Conservation (phyloP, 2,888 invertebrate genomes). For the Trachelus iudaicus region DNA sequence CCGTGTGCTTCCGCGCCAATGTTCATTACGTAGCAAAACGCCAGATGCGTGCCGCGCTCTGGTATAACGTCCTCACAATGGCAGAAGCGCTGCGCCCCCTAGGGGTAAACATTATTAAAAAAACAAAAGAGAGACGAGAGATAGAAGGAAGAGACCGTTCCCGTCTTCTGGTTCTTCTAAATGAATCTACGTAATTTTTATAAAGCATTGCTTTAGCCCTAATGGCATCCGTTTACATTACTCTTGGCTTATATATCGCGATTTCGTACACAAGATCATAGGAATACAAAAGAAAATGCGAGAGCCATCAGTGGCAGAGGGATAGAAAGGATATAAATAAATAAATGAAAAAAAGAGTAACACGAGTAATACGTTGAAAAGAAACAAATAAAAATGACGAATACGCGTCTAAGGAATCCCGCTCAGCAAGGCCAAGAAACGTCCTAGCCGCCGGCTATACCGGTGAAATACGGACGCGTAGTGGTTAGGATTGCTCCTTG, state of each 20-base stretch:
- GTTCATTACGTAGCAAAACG: constrained; percentile 15
- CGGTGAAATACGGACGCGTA: constrained; percentile 13
- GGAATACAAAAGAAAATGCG: constrained; percentile 5
- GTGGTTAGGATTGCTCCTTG: background rate
- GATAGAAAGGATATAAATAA: constrained; percentile 16
- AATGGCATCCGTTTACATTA: background rate
- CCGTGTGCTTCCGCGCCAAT: constrained; percentile 1
- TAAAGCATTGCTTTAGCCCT: background rate
- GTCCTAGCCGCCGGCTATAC: constrained; percentile 54
- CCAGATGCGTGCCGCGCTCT: constrained; percentile 11
- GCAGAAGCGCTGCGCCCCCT: background rate
- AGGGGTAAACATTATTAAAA: background rate
- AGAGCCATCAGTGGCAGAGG: background rate
- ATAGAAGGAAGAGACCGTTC: background rate
- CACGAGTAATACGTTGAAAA: constrained; percentile 16
- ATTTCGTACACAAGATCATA: background rate
- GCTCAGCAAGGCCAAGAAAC: constrained; percentile 58
- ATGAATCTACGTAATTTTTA: background rate
- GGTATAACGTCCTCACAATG: constrained; percentile 5
- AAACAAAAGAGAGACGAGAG: too few relatives aligned
- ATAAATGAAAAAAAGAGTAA: background rate
- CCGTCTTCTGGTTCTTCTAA: background rate
- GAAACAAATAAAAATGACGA: constrained; percentile 37
- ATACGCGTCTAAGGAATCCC: constrained; percentile 52
- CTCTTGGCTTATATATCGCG: background rate